Percentiles rank a stretch among this genome's conserved stretches.
phyloP scores from a whole-genome alignment of 2,113 vertebrate genomes.

The Chitala chitala region DNA sequence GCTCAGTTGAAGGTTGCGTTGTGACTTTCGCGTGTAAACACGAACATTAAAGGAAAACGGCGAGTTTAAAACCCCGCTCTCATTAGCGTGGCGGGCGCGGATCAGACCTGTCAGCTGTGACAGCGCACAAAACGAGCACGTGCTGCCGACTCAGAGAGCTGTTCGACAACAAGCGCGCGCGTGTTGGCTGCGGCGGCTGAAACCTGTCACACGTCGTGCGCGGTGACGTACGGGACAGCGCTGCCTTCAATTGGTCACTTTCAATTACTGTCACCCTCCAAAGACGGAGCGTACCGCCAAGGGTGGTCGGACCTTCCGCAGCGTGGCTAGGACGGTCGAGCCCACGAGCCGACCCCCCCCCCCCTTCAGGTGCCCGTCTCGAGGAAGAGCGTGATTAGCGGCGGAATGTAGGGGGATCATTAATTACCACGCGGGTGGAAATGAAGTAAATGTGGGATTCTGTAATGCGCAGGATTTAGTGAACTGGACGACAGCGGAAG shows the following conservation, averaged over 20 bases:
- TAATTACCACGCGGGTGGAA: conserved; percentile 67
- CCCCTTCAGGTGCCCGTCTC: conserved; percentile 26
- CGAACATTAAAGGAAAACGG: conserved; percentile 57
- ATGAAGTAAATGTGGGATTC: conserved; percentile 75
- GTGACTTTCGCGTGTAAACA: conserved; percentile 23
- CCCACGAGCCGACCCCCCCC: conserved; percentile 42
- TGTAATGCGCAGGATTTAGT: conserved; percentile 74
- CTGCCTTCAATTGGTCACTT: background rate
- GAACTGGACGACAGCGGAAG: conserved; percentile 74
- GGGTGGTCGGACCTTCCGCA: background rate
- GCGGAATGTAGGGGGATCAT: conserved; percentile 68
- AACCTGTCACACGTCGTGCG: conserved; percentile 60
- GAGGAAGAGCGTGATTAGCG: conserved; percentile 58
- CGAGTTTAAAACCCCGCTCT: conserved; percentile 59
- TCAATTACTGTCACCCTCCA: too few relatives aligned
- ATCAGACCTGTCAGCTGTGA: conserved; percentile 68
- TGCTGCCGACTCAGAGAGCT: conserved; percentile 65
- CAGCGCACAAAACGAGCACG: conserved; percentile 67
- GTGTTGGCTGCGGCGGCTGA: conserved; percentile 65
- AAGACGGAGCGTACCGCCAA: too few relatives aligned
- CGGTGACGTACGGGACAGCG: conserved; percentile 52
- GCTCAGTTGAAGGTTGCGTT: background rate
- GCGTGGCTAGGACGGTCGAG: background rate
- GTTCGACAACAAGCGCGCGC: conserved; percentile 63
- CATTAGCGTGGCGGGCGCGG: conserved; percentile 65